These are phyloP conservation scores for Corapipo altera DNA, from an alignment of 2,113 vertebrate genomes.

Conservation along the genomic window DNA sequence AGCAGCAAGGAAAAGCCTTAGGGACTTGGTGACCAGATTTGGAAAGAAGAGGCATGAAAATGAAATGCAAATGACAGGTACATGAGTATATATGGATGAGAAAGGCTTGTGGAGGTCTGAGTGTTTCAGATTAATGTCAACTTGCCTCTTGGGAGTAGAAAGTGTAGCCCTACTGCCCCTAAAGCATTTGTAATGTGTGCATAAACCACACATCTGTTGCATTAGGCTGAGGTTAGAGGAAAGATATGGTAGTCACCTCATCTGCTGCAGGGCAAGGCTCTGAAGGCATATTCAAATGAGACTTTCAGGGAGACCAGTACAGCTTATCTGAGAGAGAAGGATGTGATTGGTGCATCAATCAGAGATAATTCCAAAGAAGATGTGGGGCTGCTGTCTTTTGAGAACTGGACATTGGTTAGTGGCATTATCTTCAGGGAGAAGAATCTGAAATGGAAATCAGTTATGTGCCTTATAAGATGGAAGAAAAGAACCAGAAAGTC, in stretches of 20 bases:
- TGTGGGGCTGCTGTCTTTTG: neutral
- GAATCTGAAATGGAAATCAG: neutral
- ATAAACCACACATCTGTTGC: neutral
- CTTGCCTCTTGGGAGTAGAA: fast-evolving
- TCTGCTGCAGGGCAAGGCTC: neutral
- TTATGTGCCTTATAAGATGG: neutral
- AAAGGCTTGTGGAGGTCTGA: neutral
- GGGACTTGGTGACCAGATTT: neutral
- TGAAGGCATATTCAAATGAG: neutral
- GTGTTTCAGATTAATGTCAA: neutral
- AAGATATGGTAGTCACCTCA: neutral
- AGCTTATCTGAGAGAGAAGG: fast-evolving
- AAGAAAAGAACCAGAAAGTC: neutral
- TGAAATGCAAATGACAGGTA: neutral
- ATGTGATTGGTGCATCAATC: neutral
- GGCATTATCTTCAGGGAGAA: neutral
- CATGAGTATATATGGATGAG: neutral
- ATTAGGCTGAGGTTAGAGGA: neutral
- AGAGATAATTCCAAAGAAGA: neutral
- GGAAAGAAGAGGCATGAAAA: neutral
- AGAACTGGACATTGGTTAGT: neutral
- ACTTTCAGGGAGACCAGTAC: fast-evolving
- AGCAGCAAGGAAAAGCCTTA: neutral
- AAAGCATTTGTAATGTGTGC: neutral
- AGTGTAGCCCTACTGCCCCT: neutral